Percentiles rank a stretch among this genome's conserved stretches.
These are phyloP conservation scores for Cyprinodon diabolis DNA, from an alignment of 2,797 vertebrate genomes.

Conservation along the genomic window DNA sequence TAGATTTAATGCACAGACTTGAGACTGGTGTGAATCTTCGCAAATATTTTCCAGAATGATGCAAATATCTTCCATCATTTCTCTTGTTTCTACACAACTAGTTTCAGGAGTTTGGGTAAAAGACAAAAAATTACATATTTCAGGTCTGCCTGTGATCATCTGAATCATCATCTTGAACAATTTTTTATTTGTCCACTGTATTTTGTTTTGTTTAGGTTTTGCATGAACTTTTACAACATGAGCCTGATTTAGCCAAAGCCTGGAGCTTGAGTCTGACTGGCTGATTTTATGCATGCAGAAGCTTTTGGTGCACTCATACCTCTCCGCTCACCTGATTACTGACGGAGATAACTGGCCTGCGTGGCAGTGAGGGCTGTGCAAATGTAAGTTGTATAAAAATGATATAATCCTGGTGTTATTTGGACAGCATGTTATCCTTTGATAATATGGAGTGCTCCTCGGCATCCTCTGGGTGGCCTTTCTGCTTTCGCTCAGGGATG, in stretches of 20 bases:
- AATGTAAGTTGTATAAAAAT: slow-evolving; percentile 64
- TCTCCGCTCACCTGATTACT: slow-evolving; percentile 48
- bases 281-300: slow-evolving; percentile 71
- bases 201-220: slow-evolving; percentile 40
- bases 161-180: slow-evolving; percentile 35
- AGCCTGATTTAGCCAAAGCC: slow-evolving; percentile 66
- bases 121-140: slow-evolving; percentile 40
- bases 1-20: background rate
- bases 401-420: slow-evolving; percentile 69
- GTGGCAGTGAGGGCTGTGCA: slow-evolving; percentile 58
- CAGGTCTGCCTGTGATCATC: slow-evolving; percentile 35
- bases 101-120: slow-evolving; percentile 55
- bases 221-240: slow-evolving; percentile 74
- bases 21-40: slow-evolving; percentile 1
- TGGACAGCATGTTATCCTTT: slow-evolving; percentile 76
- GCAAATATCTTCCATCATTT: slow-evolving; percentile 24
- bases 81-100: slow-evolving; percentile 37
- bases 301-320: slow-evolving; percentile 58
- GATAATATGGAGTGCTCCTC: slow-evolving; percentile 69
- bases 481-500: slow-evolving; percentile 63
- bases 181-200: slow-evolving; percentile 30
- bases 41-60: slow-evolving; percentile 7
- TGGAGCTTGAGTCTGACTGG: slow-evolving; percentile 61
- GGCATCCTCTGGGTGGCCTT: slow-evolving; percentile 72
- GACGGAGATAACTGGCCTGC: slow-evolving; percentile 50